Base-by-base conservation (phyloP, 2,113 vertebrate species). In the Lamprotornis superbus region DNA sequence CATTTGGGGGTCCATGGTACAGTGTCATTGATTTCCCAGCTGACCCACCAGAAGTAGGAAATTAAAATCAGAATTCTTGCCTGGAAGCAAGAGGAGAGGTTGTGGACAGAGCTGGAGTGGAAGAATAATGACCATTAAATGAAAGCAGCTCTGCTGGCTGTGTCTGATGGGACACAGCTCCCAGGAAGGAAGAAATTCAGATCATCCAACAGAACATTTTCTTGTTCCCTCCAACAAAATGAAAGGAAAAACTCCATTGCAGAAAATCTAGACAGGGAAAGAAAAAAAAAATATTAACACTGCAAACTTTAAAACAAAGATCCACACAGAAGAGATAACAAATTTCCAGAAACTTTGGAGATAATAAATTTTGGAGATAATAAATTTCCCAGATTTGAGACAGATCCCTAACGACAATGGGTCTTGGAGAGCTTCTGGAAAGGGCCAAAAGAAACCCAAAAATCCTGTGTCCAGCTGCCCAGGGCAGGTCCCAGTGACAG, bases 1-100 rank as follows among this genome's bases (percentile, higher is more conserved):
- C 4, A 0, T 42, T 27, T 65, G 39, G 20, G 12, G 18, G 7
- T 71, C 65, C 11, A 1, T 6, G 6, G 5, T 28, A 2, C 22
- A 0, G 0, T 5, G 16, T 6, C 31, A 21, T 7, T 78, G 44
- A 31, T 59, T 15, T 53, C 23, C 28, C 74, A 78, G 50, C 30
- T 61, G 40, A 21, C 18, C n/a, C 49, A 68, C 4, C n/a, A 59
- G 77, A n/a, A 65, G 61, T 0, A 1, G 30, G 55, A 37, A 46
- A 95, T 60, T 37, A 55, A 81, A 77, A 50, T 21, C 59, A 68
- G 59, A 53, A 71, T 15, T 30, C 13, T 55, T 60, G 25, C 57
- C 69, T 39, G 52, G 46, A 63, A 46, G 52, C 1, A 8, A 42
- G 42, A 64, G 64, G 13, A 86, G 53, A 83, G 28, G 49, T 4